These are phyloP conservation scores for Clostera curtula DNA, from an alignment of 2,888 invertebrate genomes.

Conservation along the genomic window DNA sequence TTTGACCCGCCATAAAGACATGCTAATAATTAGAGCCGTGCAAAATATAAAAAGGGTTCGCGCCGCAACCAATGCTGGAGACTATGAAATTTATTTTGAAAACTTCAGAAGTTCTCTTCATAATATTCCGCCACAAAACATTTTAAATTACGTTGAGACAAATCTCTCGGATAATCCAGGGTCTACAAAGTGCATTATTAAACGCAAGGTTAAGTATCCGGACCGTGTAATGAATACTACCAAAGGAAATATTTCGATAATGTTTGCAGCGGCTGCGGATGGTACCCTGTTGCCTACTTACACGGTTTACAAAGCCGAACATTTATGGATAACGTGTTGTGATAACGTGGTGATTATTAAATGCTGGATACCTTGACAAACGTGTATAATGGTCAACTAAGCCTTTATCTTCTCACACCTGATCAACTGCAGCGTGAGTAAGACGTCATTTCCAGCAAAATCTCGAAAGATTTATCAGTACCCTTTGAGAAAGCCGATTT, in stretches of 20 bases:
- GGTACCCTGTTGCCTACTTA: too few species aligned
- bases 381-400: too few species aligned
- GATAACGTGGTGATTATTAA: too few species aligned
- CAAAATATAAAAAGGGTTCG: slow-evolving; percentile 12
- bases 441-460: too few species aligned
- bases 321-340: too few species aligned
- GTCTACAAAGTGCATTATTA: slow-evolving; percentile 10
- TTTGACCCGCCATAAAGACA: slow-evolving; percentile 7
- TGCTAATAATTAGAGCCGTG: slow-evolving; percentile 8
- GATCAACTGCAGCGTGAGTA: too few species aligned
- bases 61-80: slow-evolving; percentile 7
- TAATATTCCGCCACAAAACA: slow-evolving; percentile 7
- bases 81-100: slow-evolving; percentile 10
- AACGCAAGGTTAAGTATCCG: slow-evolving; percentile 12
- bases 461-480: too few species aligned
- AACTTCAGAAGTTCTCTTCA: slow-evolving; percentile 8
- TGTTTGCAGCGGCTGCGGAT: slow-evolving; percentile 11
- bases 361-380: too few species aligned
- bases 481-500: too few species aligned
- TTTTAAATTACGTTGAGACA: slow-evolving; percentile 12
- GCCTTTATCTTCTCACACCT: too few species aligned
- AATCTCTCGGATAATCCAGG: slow-evolving; percentile 14
- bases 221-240: slow-evolving; percentile 12
- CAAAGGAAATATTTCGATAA: slow-evolving; percentile 14
- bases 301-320: too few species aligned